These are phyloP conservation scores for Aphodius sticticus DNA, from an alignment of 2,888 invertebrate species.

Conservation along the genomic window DNA sequence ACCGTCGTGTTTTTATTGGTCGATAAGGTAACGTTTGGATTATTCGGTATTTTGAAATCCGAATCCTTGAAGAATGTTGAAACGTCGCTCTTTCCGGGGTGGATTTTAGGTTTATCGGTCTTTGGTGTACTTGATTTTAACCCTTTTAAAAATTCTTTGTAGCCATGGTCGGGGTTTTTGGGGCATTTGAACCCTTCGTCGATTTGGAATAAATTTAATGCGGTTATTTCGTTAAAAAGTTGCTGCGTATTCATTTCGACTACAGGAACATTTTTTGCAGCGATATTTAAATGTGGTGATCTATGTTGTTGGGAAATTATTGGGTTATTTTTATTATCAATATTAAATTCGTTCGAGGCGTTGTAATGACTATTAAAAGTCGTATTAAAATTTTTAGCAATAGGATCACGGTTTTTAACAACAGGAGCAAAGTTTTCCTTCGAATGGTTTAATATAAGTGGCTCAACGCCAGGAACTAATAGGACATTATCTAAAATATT, in stretches of 20 bases:
- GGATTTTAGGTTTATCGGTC: too few relatives aligned
- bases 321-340: neutral
- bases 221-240: conserved; percentile 13
- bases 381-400: neutral
- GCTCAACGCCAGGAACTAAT: neutral
- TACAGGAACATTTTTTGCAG: neutral
- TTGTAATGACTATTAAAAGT: conserved; percentile 30
- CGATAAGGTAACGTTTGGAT: neutral
- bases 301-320: neutral
- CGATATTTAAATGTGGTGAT: neutral
- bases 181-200: neutral
- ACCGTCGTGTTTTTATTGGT: neutral
- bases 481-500: neutral
- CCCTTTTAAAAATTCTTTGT: neutral
- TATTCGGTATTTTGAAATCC: neutral
- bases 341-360: neutral
- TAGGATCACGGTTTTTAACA: neutral
- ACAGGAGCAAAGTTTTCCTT: neutral
- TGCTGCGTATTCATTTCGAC: conserved; percentile 11
- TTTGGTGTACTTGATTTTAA: conserved; percentile 5
- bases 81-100: neutral
- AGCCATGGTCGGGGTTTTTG: neutral
- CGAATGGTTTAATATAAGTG: too few relatives aligned
- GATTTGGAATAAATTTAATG: neutral
- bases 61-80: neutral